Percentiles rank a stretch among this genome's conserved stretches.
Evolutionary conservation across 1,140 invertebrate genomes (phyloP).

Genomic region (Cydia strobilella): DNA sequence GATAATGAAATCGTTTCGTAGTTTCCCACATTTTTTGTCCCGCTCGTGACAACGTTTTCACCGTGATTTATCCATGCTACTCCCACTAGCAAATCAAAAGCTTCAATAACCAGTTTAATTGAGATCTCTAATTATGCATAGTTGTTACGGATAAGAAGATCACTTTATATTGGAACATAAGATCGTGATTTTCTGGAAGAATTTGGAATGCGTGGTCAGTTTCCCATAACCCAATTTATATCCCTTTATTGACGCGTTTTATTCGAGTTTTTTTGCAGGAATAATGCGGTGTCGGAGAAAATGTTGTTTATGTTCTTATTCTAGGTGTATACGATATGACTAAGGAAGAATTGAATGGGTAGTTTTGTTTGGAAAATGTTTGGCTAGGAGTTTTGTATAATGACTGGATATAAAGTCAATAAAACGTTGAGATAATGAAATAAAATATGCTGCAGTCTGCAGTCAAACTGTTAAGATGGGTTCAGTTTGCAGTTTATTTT

Average conservation of each 20-base stretch:
- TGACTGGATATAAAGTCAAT: too few relatives aligned
- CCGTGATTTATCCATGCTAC: conserved; percentile 66
- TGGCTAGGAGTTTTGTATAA: too few relatives aligned
- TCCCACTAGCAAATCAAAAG: not conserved
- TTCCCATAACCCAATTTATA: conserved; percentile 75
- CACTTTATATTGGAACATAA: not conserved
- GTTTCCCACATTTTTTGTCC: conserved; percentile 66
- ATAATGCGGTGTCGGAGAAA: conserved; percentile 12
- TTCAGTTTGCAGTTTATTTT: too few relatives aligned
- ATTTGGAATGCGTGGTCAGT: conserved; percentile 34
- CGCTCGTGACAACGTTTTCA: conserved; percentile 71
- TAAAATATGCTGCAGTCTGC: too few relatives aligned
- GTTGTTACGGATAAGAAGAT: not conserved
- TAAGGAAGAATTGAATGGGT: not conserved
- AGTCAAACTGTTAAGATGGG: too few relatives aligned
- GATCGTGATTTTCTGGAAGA: not conserved
- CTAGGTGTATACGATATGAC: not conserved
- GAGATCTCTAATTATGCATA: not conserved
- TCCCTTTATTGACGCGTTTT: conserved; percentile 50
- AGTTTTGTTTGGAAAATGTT: too few relatives aligned
- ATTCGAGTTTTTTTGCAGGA: conserved; percentile 38
- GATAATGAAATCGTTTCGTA: conserved; percentile 66
- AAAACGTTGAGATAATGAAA: too few relatives aligned
- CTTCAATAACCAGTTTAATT: not conserved
- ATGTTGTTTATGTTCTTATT: conserved; percentile 11